These are phyloP conservation scores for Timema podura DNA, from an alignment of 2,888 invertebrate species.

Conservation along the genomic window DNA sequence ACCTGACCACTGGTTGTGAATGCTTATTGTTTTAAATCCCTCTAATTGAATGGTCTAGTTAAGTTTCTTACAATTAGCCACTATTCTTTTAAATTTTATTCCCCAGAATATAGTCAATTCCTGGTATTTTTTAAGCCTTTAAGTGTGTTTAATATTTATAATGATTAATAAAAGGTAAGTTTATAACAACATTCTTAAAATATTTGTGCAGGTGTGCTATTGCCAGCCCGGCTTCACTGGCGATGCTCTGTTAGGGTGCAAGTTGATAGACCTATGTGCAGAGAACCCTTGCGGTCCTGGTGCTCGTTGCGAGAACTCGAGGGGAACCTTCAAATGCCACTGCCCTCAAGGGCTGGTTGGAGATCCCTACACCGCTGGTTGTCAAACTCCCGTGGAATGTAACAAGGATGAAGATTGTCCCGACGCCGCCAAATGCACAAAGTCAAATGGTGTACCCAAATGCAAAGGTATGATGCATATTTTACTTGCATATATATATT, in stretches of 20 bases:
- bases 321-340: slow-evolving; percentile 73
- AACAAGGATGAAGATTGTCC: slow-evolving; percentile 76
- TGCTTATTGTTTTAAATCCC: no score
- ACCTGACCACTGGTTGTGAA: no score
- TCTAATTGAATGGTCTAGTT: no score
- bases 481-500: no score
- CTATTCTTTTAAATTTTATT: no score
- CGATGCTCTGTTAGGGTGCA: slow-evolving; percentile 67
- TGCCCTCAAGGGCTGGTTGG: slow-evolving; percentile 78
- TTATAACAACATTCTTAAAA: no score
- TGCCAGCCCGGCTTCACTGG: slow-evolving; percentile 88
- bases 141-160: no score
- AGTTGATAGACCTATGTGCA: slow-evolving; percentile 72
- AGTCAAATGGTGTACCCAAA: slow-evolving; percentile 67
- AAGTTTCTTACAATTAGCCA: no score
- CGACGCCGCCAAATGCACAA: slow-evolving; percentile 68
- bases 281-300: slow-evolving; percentile 75
- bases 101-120: no score
- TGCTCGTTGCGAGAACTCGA: slow-evolving; percentile 73
- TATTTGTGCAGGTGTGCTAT: slow-evolving; percentile 59
- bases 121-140: no score
- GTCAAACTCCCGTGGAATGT: slow-evolving; percentile 78
- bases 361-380: slow-evolving; percentile 80
- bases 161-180: no score
- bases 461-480: slow-evolving; percentile 63